Conservation (phyloP, 2,888 invertebrate genomes). For the Eupeodes luniger region DNA sequence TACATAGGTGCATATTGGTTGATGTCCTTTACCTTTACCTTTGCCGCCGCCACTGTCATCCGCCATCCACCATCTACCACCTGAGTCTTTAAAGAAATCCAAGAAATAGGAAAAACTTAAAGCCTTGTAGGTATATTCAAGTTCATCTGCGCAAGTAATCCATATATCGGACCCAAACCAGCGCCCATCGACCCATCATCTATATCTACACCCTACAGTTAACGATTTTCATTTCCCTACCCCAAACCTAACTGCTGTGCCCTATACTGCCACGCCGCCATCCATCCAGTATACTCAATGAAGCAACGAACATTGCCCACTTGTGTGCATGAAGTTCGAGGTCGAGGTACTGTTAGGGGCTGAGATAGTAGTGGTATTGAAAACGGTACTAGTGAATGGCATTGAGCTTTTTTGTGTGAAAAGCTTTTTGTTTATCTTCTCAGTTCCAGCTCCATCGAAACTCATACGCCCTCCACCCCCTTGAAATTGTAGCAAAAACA, state of each 20-base stretch:
- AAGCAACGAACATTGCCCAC: constrained; percentile 73
- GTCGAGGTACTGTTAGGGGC: constrained; percentile 58
- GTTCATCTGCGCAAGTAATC: constrained; percentile 62
- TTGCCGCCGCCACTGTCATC: no score
- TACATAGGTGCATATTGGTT: not conserved
- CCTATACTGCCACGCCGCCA: not conserved
- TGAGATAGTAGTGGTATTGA: constrained; percentile 54
- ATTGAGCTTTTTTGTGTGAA: constrained; percentile 38
- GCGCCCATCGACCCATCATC: not conserved
- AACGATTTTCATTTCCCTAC: constrained; percentile 30
- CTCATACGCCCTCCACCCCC: not conserved
- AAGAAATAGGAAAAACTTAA: constrained; percentile 35
- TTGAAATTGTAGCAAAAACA: constrained; percentile 17
- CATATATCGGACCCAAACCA: not conserved
- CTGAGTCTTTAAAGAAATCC: constrained; percentile 8
- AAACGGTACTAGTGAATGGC: constrained; percentile 64
- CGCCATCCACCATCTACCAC: not conserved
- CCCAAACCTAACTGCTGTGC: not conserved
- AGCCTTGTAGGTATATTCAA: constrained; percentile 33
- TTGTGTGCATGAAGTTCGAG: constrained; percentile 76
- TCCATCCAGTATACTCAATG: constrained; percentile 53
- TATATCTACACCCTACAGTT: not conserved
- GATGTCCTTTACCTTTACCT: not conserved
- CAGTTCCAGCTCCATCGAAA: not conserved
- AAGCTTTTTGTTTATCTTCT: constrained; percentile 41